These are phyloP conservation scores for Misgurnus mizolepis DNA, from an alignment of 2,113 vertebrate genomes.

Conservation along the genomic window DNA sequence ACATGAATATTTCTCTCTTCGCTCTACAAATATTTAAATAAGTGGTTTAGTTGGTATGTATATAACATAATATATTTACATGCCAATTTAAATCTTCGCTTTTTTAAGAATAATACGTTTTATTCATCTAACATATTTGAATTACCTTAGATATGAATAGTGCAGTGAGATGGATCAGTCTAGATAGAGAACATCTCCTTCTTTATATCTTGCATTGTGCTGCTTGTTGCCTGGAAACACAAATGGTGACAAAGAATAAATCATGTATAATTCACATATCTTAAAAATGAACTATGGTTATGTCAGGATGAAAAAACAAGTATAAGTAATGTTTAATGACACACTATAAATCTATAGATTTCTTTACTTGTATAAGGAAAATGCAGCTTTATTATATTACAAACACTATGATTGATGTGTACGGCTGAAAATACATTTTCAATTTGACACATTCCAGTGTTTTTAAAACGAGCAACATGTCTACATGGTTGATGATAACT, in stretches of 20 bases:
- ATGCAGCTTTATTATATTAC: neutral
- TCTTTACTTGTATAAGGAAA: neutral
- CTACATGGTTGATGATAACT: too few relatives aligned
- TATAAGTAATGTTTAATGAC: constrained; percentile 1
- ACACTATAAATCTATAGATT: neutral
- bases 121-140: neutral
- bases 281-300: neutral
- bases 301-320: neutral
- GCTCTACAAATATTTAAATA: too few relatives aligned
- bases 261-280: constrained; percentile 41
- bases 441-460: too few relatives aligned
- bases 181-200: constrained; percentile 10
- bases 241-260: constrained; percentile 44
- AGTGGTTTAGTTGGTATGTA: too few relatives aligned
- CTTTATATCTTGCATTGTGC: constrained; percentile 27
- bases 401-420: neutral
- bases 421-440: neutral
- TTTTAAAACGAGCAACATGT: too few relatives aligned
- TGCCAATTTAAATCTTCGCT: neutral
- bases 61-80: too few relatives aligned
- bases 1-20: too few relatives aligned
- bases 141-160: constrained; percentile 19
- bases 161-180: neutral
- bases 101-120: neutral
- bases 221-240: constrained; percentile 75